Evolutionary conservation across 2,113 vertebrate species (phyloP), one percentile per base, ranked within the genome.

Genomic region (Ursus arctos): DNA sequence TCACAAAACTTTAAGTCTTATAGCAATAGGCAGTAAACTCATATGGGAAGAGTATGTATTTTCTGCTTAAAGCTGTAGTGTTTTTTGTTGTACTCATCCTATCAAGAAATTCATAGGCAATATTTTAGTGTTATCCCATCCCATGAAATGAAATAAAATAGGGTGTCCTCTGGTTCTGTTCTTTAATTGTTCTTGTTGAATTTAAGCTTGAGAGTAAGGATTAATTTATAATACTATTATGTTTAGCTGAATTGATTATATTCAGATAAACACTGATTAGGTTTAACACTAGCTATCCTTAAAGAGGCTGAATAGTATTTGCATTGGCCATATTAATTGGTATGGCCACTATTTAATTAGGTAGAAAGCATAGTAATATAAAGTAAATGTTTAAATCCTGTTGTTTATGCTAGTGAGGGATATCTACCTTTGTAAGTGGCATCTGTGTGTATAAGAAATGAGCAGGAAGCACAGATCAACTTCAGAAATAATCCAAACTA

Each of bases 371-470:
- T 72, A 40, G 18, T 47, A 87, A 14, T 91, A 47, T 86, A 67
- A 67, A 97, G 31, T 47, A 92, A 87, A 36, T 61, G 63, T 82
- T 95, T 67, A 92, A 92, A 87, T 92, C 81, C 4, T 86, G 87
- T 79, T 88, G 36, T 94, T 92, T 92, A 80, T 22, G 53, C 55
- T 89, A 92, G 67, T 84, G 61, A 91, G 53, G 5, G 26, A 51
- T 87, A 93, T 40, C 59, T 65, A 43, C 72, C n/a, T 57, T 69
- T 77, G 53, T 72, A 65, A 92, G 63, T 63, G 43, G 18, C 22
- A 33, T 76, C 69, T 47, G 28, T 3, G 26, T 83, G 33, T 95
- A 18, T 69, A 33, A 95, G 6, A 16, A 61, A 71, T 63, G n/a
- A 36, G 6, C 69, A 79, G 51, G 7, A 82, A 55, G 22, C 71